phyloP scores from a whole-genome alignment of 2,888 invertebrate species.

The Sthenelais limicola region DNA sequence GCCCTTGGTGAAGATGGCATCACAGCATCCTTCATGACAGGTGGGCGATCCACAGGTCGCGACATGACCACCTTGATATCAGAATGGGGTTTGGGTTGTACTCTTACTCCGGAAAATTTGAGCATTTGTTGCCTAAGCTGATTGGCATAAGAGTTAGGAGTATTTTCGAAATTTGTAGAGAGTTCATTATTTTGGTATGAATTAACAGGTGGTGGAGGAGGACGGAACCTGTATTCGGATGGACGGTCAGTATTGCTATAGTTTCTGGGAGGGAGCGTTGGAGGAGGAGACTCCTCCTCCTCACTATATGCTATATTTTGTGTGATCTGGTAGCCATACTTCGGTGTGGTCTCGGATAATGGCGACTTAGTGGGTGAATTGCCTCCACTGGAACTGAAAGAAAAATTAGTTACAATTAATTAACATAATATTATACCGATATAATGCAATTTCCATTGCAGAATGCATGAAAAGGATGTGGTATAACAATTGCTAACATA shows the following conservation, averaged over 20 bases:
- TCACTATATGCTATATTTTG: constrained; percentile 34
- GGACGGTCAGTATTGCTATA: constrained; percentile 32
- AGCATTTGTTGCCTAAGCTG: constrained; percentile 46
- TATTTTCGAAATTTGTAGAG: constrained; percentile 46
- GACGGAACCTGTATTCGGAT: constrained; percentile 26
- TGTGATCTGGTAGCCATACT: constrained; percentile 43
- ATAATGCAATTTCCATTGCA: not conserved
- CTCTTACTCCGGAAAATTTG: constrained; percentile 36
- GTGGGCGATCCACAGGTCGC: constrained; percentile 47
- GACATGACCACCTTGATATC: constrained; percentile 44
- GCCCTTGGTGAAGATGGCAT: constrained; percentile 7
- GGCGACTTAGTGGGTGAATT: constrained; percentile 32
- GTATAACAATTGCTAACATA: too few species aligned
- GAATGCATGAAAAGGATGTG: too few species aligned
- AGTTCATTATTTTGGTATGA: too few species aligned
- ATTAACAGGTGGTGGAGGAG: constrained; percentile 11
- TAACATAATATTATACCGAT: not conserved
- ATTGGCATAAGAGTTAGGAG: constrained; percentile 47
- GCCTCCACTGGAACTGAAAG: constrained; percentile 34
- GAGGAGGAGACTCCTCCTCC: constrained; percentile 41
- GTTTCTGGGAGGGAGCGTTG: constrained; percentile 47
- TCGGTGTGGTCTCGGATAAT: not conserved
- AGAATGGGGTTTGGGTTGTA: constrained; percentile 41
- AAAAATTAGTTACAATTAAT: not conserved
- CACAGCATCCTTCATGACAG: constrained; percentile 41